Percentiles rank a stretch among this genome's conserved stretches.
These are phyloP conservation scores for Xerus inauris DNA, from an alignment of 2,113 vertebrate genomes.

Conservation along the genomic window DNA sequence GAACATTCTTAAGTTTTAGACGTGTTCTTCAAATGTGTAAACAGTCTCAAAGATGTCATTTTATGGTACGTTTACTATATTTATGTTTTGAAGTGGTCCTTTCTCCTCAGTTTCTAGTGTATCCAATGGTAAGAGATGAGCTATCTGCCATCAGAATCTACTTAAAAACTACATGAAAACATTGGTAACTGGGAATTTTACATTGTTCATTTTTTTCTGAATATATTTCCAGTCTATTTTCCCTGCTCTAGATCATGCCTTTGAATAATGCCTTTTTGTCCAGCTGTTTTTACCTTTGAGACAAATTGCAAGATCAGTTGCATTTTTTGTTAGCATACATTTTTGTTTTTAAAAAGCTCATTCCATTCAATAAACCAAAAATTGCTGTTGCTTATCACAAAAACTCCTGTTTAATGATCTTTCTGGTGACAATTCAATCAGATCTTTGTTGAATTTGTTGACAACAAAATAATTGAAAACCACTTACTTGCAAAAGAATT, in stretches of 20 bases:
- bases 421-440: not conserved
- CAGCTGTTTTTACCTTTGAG: not conserved
- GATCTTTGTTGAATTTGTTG: not conserved
- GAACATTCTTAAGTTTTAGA: not conserved
- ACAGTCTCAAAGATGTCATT: not conserved
- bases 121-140: not conserved
- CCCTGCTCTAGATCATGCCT: fast-evolving
- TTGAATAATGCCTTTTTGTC: not conserved
- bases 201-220: not conserved
- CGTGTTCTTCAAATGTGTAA: not conserved
- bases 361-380: not conserved
- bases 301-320: not conserved
- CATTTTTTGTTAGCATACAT: not conserved
- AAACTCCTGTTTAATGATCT: not conserved
- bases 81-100: not conserved
- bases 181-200: not conserved
- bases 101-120: not conserved
- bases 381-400: not conserved
- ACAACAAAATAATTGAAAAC: not conserved
- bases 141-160: not conserved
- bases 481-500: not conserved
- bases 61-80: not conserved
- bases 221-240: not conserved
- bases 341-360: not conserved
- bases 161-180: not conserved